These are phyloP conservation scores for Cyphomyrus discorhynchus DNA, from an alignment of 2,113 vertebrate genomes.

Conservation along the genomic window DNA sequence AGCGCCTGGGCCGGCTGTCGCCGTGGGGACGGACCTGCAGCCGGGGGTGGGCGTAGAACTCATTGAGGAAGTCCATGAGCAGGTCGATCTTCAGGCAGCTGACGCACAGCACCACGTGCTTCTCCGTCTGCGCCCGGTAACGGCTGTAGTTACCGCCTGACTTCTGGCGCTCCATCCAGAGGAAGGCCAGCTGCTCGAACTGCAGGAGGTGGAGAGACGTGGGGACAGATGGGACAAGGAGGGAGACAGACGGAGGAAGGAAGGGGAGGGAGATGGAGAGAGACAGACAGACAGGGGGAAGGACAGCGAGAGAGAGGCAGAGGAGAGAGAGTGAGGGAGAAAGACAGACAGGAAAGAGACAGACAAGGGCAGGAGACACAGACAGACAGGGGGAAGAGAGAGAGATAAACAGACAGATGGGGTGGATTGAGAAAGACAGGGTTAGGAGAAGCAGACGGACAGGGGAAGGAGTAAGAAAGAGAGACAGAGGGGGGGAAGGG, in stretches of 20 bases:
- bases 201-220: conserved; percentile 22
- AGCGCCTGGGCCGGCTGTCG: not conserved
- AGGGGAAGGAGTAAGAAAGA: not conserved
- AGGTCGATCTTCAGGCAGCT: conserved; percentile 73
- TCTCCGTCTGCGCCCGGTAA: conserved; percentile 71
- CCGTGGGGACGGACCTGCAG: conserved; percentile 54
- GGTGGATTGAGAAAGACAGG: not conserved
- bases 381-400: not conserved
- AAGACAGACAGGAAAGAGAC: not conserved
- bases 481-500: not conserved
- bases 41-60: conserved; percentile 70
- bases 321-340: not conserved
- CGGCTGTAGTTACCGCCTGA: conserved; percentile 74
- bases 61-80: conserved; percentile 75
- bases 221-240: not conserved
- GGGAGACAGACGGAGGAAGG: not conserved
- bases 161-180: conserved; percentile 76
- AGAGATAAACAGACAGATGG: not conserved
- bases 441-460: not conserved
- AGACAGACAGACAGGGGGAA: not conserved
- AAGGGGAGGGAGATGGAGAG: not conserved
- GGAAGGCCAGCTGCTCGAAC: conserved; percentile 73
- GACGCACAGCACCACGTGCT: conserved; percentile 70
- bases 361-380: not conserved
- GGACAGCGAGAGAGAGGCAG: not conserved